phyloP scores from a whole-genome alignment of 2,797 vertebrate species.

The Phalloptychus januarius region DNA sequence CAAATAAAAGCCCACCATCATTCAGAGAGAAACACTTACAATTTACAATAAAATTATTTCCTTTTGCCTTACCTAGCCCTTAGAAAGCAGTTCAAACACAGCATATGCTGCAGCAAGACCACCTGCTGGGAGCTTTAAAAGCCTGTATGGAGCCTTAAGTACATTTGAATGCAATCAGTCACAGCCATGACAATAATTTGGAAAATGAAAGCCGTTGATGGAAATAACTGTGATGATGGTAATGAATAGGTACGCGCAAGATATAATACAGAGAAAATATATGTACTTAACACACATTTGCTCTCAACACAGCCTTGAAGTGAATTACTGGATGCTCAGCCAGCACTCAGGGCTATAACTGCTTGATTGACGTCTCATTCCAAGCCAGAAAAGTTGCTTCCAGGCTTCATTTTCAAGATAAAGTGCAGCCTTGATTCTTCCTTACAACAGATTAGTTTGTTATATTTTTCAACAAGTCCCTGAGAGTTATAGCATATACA shows the following conservation, averaged over 20 bases:
- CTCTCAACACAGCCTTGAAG: slow-evolving; percentile 17
- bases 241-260: slow-evolving; percentile 15
- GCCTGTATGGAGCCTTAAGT: background rate
- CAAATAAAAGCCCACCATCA: background rate
- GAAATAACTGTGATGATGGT: slow-evolving; percentile 42
- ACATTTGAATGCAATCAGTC: slow-evolving; percentile 24
- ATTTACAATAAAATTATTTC: background rate
- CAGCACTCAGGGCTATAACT: slow-evolving; percentile 30
- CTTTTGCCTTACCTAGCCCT: slow-evolving; percentile 9
- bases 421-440: slow-evolving; percentile 36
- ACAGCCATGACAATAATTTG: slow-evolving; percentile 7
- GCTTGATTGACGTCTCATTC: slow-evolving; percentile 55
- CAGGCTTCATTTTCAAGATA: slow-evolving; percentile 48
- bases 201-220: slow-evolving; percentile 11
- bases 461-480: slow-evolving; percentile 39
- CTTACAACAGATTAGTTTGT: slow-evolving; percentile 38
- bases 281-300: slow-evolving; percentile 26
- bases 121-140: slow-evolving; percentile 19
- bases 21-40: background rate
- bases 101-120: slow-evolving; percentile 7
- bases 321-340: slow-evolving; percentile 33
- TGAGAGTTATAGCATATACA: slow-evolving; percentile 18
- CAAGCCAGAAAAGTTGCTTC: slow-evolving; percentile 35
- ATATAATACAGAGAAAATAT: slow-evolving; percentile 27
- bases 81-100: slow-evolving; percentile 5